Percentiles rank a stretch among this genome's conserved stretches.
These are phyloP conservation scores for Anisognathus igniventris DNA, from an alignment of 2,797 vertebrate genomes.

Conservation along the genomic window DNA sequence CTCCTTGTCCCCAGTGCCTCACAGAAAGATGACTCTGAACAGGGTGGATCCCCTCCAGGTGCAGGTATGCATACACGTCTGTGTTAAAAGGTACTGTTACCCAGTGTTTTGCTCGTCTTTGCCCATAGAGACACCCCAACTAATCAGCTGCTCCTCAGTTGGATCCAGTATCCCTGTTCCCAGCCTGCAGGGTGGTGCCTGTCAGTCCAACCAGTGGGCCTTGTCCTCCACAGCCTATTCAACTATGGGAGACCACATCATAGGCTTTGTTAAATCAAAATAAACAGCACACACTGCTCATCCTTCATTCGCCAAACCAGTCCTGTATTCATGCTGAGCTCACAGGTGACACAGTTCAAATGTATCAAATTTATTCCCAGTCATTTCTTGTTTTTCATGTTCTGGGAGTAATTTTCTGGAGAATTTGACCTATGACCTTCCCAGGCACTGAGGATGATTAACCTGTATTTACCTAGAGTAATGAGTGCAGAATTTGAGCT, in stretches of 20 bases:
- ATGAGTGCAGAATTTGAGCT: background rate
- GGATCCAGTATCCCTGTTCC: fast-evolving
- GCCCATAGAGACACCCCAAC: fast-evolving
- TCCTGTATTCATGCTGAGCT: background rate
- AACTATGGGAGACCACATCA: fast-evolving
- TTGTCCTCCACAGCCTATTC: background rate
- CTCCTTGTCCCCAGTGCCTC: background rate
- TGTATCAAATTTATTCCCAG: background rate
- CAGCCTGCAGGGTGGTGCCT: background rate
- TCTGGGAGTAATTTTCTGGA: background rate
- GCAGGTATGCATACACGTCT: fast-evolving
- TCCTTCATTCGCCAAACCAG: background rate
- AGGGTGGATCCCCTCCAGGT: background rate
- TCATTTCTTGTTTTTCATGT: background rate
- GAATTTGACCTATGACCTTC: background rate
- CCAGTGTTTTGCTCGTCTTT: background rate
- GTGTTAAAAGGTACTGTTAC: background rate
- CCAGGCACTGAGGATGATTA: background rate
- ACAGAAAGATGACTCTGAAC: background rate
- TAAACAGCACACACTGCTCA: background rate
- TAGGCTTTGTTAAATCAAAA: background rate
- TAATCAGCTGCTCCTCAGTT: background rate
- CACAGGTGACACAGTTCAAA: background rate
- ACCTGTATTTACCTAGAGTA: background rate
- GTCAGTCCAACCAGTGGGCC: background rate